Evolutionary conservation across 2,113 vertebrate genomes (phyloP), one percentile per base, ranked within the genome.

Genomic region (Herpetotheres cachinnans): DNA sequence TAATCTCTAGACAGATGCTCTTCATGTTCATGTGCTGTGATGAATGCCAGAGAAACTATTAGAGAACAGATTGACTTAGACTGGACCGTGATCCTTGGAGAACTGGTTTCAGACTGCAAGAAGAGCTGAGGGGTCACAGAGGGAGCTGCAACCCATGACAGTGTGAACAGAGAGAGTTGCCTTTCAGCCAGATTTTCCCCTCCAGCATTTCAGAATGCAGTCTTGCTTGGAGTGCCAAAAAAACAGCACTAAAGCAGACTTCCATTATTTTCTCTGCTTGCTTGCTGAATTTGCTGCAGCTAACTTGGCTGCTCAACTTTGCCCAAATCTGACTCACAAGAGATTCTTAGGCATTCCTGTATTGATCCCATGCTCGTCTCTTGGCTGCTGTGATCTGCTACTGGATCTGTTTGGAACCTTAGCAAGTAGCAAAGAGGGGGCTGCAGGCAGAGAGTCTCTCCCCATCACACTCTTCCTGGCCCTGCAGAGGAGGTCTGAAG

Each of bases 21-120:
- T 82, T 96, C 91, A 86, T 93, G 93, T 94, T 96, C 74, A 20
- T 73, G 42, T 86, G 32, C 70, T 74, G 49, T 89, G 73, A 93
- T 87, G 78, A 95, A 72, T 89, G 97, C 89, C 93, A 96, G 79
- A 95, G 69, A 82, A 96, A 58, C 94, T 97, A 89, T 94, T 94
- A 96, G 91, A 72, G 46, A 96, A 90, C 81, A 94, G 87, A 97
- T 95, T 97, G 87, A 91, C 59, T 96, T 91, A 89, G 89, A 85
- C 81, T 90, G 78, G 88, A 77, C 67, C 3, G 2, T 36, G 66
- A 73, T 95, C 91, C 84, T 95, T 40, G 24, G 96, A 95, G 96
- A 95, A 46, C 89, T 59, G 32, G 42, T 89, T 93, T 95, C 58
- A 89, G 74, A 34, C 58, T 76, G 26, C 34, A 69, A 65, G 82